phyloP scores from a whole-genome alignment of 1,140 invertebrate species.

The Camponotus pennsylvanicus region DNA sequence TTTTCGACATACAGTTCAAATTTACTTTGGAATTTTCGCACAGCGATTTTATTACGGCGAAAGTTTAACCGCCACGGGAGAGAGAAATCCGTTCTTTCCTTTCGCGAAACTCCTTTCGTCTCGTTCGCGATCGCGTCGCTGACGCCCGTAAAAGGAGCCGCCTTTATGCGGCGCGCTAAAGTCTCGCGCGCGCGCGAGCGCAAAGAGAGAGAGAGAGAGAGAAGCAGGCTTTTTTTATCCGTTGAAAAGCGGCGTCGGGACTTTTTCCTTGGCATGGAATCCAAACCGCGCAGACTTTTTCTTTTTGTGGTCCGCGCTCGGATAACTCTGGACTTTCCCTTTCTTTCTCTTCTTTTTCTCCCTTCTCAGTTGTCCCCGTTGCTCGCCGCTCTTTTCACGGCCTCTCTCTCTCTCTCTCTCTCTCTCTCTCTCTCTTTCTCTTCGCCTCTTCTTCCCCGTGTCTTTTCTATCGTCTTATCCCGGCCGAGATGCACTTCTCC shows the following conservation, averaged over 20 bases:
- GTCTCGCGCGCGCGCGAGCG: conserved; percentile 8
- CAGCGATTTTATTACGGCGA: conserved; percentile 53
- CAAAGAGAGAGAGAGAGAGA: not conserved
- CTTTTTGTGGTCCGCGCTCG: conserved; percentile 27
- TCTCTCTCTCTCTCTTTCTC: too few species aligned
- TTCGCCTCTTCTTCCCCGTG: too few species aligned
- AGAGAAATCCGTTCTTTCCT: not conserved
- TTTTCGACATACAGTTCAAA: conserved; percentile 40
- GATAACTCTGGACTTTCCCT: conserved; percentile 47
- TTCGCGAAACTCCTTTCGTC: not conserved
- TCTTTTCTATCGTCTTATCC: conserved; percentile 1
- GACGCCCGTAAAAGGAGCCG: conserved; percentile 38
- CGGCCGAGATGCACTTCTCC: conserved; percentile 33
- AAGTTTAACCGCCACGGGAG: conserved; percentile 25
- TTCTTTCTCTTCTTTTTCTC: not conserved
- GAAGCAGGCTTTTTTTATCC: conserved; percentile 24
- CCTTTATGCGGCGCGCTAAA: conserved; percentile 41
- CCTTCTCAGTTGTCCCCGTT: not conserved
- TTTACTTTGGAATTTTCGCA: conserved; percentile 57
- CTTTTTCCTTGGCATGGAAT: conserved; percentile 43
- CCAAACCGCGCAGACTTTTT: conserved; percentile 28
- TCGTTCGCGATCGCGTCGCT: conserved; percentile 14
- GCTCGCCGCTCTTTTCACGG: conserved; percentile 13
- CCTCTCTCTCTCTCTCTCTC: not conserved
- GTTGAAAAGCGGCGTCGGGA: conserved; percentile 48